Base-by-base conservation (phyloP, 2,113 vertebrate genomes). In the Daphoenositta chrysoptera region DNA sequence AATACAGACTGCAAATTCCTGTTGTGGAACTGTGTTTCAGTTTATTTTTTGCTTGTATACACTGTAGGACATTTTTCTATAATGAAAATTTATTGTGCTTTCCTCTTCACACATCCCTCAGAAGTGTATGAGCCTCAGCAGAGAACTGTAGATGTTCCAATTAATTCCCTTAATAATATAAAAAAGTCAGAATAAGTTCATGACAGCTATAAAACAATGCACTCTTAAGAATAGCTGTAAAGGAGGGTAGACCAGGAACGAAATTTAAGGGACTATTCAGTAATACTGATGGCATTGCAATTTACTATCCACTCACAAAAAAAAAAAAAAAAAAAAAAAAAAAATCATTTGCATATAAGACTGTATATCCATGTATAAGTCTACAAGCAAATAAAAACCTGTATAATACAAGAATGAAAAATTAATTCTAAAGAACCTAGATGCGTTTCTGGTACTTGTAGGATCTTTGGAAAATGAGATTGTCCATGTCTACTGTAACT, bases 21-120 rank as follows among this genome's bases (percentile, higher is more conserved):
- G 8, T 16, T 58, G 42, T 6, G 86, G 23, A 86, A 26, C 8
- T 64, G 51, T 33, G 15, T 54, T 80, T 16, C 40, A 30, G 18
- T 70, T 88, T 88, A 51, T 82, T 93, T 93, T 95, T 90, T 80
- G 5, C 54, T 94, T 3, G 0, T 6, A 7, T 86, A n/a, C 39
- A 50, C 56, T 80, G 40, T 20, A 79, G 14, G 16, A 11, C 2
- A 42, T 35, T 83, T 94, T 83, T 85, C 15, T 53, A 9, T 79
- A 87, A 94, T 90, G 63, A 93, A 37, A 85, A 83, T 92, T 81
- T 92, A 90, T 79, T 69, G 50, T 69, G 26, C 31, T 30, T 87
- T 87, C 44, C 53, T 56, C 69, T 89, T 33, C 21, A 30, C 11
- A 70, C 26, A 45, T 89, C 58, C 78, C 31, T 83, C 69, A 69